A percentile compares a stretch with the other conserved stretches of the same genome.
Conservation (phyloP, 2,797 vertebrate genomes). For the Mionectes olivaceus region DNA sequence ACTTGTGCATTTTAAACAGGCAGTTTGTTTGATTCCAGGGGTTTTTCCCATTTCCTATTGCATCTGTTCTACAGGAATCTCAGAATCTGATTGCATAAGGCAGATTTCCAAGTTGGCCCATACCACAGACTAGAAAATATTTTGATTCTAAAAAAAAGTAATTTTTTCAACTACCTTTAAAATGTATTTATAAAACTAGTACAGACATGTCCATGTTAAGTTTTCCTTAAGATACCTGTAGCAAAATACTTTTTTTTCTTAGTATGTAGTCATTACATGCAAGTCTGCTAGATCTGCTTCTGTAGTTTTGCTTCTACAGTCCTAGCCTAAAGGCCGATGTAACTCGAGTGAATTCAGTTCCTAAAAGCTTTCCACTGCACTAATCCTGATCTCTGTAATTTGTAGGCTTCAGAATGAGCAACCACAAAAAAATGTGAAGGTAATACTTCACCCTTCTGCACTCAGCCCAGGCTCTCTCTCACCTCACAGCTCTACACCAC, state of each 20-base stretch:
- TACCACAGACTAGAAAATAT: neutral
- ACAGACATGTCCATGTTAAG: neutral
- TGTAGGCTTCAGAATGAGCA: neutral
- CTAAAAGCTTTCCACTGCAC: neutral
- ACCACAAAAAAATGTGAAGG: neutral
- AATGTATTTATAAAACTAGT: neutral
- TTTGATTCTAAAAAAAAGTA: neutral
- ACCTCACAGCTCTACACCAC: neutral
- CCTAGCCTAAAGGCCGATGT: neutral
- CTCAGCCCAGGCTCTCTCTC: neutral
- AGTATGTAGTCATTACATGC: fast-evolving
- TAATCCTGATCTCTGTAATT: neutral
- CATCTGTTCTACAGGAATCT: neutral
- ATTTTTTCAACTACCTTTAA: neutral
- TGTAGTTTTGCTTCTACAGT: neutral
- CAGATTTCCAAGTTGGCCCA: neutral
- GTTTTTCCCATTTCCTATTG: neutral
- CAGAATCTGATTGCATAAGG: neutral
- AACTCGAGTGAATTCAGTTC: neutral
- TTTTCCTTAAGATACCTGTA: neutral
- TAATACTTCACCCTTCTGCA: neutral
- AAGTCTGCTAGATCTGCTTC: neutral
- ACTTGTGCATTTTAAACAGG: neutral
- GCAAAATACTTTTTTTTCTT: neutral
- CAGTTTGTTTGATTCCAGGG: neutral